Conservation (phyloP, 2,797 vertebrate species). For the Enteromius radiatus region DNA sequence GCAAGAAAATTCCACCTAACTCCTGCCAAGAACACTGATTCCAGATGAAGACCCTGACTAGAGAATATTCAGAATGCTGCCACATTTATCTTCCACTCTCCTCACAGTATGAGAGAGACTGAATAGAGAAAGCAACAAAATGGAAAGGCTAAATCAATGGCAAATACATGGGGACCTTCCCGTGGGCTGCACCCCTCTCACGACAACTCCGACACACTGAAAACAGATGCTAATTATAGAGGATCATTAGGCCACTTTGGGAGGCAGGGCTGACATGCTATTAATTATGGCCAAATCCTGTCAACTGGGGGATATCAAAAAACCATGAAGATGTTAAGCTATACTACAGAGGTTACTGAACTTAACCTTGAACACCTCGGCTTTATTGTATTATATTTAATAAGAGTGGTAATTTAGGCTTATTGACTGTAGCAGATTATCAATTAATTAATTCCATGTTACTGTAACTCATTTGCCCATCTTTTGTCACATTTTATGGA, state of each 20-base stretch:
- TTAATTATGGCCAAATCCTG: slow-evolving; percentile 41
- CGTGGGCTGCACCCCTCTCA: slow-evolving; percentile 15
- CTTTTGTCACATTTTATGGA: slow-evolving; percentile 1
- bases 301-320: slow-evolving; percentile 14
- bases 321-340: slow-evolving; percentile 25
- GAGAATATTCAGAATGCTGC: neutral
- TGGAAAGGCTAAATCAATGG: slow-evolving; percentile 21
- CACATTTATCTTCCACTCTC: neutral
- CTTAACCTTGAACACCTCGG: slow-evolving; percentile 18
- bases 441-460: neutral
- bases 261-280: slow-evolving; percentile 33
- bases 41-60: neutral
- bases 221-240: slow-evolving; percentile 45
- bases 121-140: slow-evolving; percentile 12
- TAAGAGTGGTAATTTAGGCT: neutral
- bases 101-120: neutral
- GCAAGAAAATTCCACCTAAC: neutral
- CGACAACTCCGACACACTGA: slow-evolving; percentile 25
- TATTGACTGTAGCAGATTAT: neutral
- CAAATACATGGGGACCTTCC: slow-evolving; percentile 33
- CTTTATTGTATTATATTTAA: neutral
- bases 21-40: slow-evolving; percentile 16
- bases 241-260: slow-evolving; percentile 44
- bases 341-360: slow-evolving; percentile 10
- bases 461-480: neutral